Conservation (phyloP, 2,113 vertebrate species). For the Dasyurus viverrinus region DNA sequence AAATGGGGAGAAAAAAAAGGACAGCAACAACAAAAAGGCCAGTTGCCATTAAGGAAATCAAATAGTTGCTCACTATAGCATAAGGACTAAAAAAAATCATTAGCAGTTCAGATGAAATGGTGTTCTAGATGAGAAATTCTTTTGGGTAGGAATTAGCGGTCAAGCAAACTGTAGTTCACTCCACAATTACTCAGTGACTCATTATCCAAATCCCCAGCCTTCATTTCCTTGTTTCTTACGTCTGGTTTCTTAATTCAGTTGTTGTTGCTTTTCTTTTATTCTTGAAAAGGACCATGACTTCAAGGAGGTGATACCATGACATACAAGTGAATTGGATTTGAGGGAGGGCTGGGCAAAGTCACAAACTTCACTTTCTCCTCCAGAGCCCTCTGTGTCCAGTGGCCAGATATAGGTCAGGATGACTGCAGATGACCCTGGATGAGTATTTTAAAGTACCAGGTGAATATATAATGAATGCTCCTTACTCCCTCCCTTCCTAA, state of each 20-base stretch:
- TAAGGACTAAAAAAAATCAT: not conserved
- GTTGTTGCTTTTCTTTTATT: no score
- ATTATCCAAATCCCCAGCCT: not conserved
- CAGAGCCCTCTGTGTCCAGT: no score
- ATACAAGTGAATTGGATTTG: no score
- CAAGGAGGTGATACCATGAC: no score
- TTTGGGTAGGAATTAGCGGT: not conserved
- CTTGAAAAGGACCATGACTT: no score
- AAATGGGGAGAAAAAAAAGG: slow-evolving; percentile 41
- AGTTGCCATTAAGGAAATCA: slow-evolving; percentile 13
- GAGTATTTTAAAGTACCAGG: no score
- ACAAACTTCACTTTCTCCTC: no score
- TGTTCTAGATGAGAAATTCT: not conserved
- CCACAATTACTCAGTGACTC: not conserved
- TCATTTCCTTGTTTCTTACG: not conserved
- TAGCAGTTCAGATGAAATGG: not conserved
- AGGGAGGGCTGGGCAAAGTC: no score
- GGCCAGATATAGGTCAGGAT: no score
- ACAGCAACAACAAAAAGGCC: slow-evolving; percentile 26
- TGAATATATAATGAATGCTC: no score
- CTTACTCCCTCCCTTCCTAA: no score
- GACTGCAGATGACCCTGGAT: no score
- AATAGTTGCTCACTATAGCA: not conserved
- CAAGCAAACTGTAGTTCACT: not conserved
- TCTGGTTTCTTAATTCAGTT: not conserved